Evolutionary conservation across 1,140 invertebrate species (phyloP).

Genomic region (Linepithema humile): DNA sequence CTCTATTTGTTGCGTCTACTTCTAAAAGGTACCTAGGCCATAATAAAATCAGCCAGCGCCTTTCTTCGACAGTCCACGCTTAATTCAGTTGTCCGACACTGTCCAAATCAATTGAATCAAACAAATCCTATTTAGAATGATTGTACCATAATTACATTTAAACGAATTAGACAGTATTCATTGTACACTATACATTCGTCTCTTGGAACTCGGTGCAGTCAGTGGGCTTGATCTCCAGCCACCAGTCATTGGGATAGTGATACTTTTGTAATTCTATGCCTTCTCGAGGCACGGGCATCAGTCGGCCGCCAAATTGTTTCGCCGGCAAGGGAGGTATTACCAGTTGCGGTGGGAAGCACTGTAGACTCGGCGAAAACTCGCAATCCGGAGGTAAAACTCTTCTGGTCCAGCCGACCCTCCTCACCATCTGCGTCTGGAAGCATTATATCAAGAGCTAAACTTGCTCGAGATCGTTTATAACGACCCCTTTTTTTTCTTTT

Average conservation of each 20-base stretch:
- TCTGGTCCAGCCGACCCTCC: slow-evolving; percentile 86
- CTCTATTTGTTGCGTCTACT: slow-evolving; percentile 1
- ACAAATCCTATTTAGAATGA: not conserved
- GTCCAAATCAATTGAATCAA: not conserved
- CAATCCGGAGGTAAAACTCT: slow-evolving; percentile 86
- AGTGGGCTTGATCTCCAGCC: slow-evolving; percentile 85
- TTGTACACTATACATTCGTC: slow-evolving; percentile 61
- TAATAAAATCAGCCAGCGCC: not conserved
- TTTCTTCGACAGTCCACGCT: not conserved
- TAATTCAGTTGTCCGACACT: not conserved
- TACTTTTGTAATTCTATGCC: slow-evolving; percentile 88
- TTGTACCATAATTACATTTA: not conserved
- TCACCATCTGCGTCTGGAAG: slow-evolving; percentile 81
- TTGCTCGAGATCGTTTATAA: not conserved
- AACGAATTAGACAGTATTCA: not conserved
- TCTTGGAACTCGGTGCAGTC: slow-evolving; percentile 79
- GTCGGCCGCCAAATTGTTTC: slow-evolving; percentile 83
- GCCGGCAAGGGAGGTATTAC: slow-evolving; percentile 84
- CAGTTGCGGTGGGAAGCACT: slow-evolving; percentile 86
- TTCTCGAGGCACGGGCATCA: slow-evolving; percentile 85
- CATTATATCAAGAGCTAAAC: not conserved
- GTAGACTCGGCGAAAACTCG: slow-evolving; percentile 83
- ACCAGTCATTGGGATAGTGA: slow-evolving; percentile 87
- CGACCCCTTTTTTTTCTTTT: not conserved
- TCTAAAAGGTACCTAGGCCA: not conserved